Percentiles rank a stretch among this genome's conserved stretches.
Conservation (phyloP, 2,797 vertebrate genomes). For the Peromyscus attwateri region DNA sequence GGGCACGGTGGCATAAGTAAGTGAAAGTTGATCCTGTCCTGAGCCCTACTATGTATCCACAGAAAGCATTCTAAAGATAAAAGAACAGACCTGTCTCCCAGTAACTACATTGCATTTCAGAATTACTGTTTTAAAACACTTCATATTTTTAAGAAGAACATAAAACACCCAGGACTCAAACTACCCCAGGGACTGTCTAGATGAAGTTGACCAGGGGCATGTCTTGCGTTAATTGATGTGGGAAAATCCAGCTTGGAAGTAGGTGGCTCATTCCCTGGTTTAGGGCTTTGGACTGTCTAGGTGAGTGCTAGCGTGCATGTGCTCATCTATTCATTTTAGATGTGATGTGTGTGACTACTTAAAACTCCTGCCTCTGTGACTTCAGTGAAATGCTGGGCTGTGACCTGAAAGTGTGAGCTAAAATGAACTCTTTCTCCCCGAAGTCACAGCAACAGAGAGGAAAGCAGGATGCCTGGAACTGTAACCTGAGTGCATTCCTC, state of each 20-base stretch:
- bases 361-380: too few relatives aligned
- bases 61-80: neutral
- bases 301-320: neutral
- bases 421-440: neutral
- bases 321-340: neutral
- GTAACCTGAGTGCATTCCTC: neutral
- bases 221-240: neutral
- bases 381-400: neutral
- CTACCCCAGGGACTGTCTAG: neutral
- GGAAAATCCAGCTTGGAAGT: neutral
- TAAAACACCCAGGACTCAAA: neutral
- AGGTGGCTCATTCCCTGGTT: too few relatives aligned
- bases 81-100: neutral
- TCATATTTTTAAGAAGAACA: neutral
- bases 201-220: neutral
- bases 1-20: fast-evolving
- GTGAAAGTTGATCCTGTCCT: neutral
- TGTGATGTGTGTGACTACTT: neutral
- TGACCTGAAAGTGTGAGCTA: neutral
- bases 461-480: neutral
- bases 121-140: neutral
- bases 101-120: neutral
- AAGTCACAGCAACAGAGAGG: neutral
- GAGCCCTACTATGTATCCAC: neutral
- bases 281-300: neutral